Evolutionary conservation across 2,113 vertebrate species (phyloP), one percentile per base, ranked within the genome.

Genomic region (Murina feae): DNA sequence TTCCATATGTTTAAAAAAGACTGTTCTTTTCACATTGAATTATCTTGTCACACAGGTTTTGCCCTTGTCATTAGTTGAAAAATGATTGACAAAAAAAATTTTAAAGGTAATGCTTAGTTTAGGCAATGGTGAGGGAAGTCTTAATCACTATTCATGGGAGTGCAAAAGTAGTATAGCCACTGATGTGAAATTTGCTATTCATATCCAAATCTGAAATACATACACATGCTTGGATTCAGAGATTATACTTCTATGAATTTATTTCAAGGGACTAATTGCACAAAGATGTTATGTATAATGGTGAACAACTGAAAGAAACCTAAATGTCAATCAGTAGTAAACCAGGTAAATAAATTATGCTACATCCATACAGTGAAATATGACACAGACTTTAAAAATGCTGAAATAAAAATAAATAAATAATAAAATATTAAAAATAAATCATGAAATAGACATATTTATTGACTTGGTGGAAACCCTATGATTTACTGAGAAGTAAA

Each of bases 231-330:
- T 60, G 55, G 58, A 84, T 49, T 95, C 66, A 84, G 30, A 37
- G 94, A 83, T 39, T 75, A 35, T 51, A 82, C 37, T 94, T 94
- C 65, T 17, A 90, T 65, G 81, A 85, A 85, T 76, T 63, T 93
- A 79, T 93, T 78, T 63, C 11, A 49, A 88, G 37, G 71, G 81
- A 51, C 32, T 75, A 83, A 63, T 9, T 74, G 21, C 68, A 69
- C 28, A 69, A 75, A 78, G 35, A 74, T 80, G 30, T 53, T 83
- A 82, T 42, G 4, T 53, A 39, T 37, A 83, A 32, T 47, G 42
- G 55, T 53, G 42, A 87, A 86, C 71, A 95, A 93, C 23, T 79
- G 10, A 35, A 94, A 94, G 53, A 49, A 87, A 79, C 23, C 23
- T 94, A 92, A 84, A 91, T 80, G 21, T 87, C 42, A 58, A 82